A percentile compares a stretch with the other conserved stretches of the same genome.
These are phyloP conservation scores for Polypedilum pembai DNA, from an alignment of 1,140 invertebrate genomes.

Conservation along the genomic window DNA sequence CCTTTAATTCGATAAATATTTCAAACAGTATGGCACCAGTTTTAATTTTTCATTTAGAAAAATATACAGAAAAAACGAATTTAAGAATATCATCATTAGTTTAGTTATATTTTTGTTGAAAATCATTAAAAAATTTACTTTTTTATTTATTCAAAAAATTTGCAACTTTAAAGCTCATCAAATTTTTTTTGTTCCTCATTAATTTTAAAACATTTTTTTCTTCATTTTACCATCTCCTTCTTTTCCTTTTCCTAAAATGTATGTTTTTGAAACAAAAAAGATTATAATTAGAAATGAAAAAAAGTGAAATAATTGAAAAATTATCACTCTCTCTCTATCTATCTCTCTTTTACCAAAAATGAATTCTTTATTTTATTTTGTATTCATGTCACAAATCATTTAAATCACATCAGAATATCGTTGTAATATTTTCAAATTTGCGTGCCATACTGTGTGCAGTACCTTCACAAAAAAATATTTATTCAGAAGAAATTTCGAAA, in stretches of 20 bases:
- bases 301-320: not conserved
- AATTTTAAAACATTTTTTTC: not conserved
- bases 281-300: not conserved
- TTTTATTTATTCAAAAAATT: conserved; percentile 4
- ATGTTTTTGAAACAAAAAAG: not conserved
- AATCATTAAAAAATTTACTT: conserved; percentile 29
- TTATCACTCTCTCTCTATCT: not conserved
- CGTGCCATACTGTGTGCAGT: conserved; percentile 28
- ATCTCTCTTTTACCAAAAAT: not conserved
- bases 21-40: conserved; percentile 23
- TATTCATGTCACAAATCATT: conserved; percentile 18
- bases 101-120: not conserved
- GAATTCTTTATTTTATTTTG: not conserved
- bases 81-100: too few species aligned
- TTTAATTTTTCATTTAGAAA: too few species aligned
- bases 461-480: conserved; percentile 24
- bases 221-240: not conserved
- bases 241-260: not conserved
- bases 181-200: not conserved
- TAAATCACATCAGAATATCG: not conserved
- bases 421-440: conserved; percentile 16
- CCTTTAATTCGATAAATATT: not conserved
- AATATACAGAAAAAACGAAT: too few species aligned
- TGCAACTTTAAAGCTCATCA: not conserved
- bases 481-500: not conserved